Evolutionary conservation across 2,888 invertebrate genomes (phyloP).

Genomic region (Deilephila porcellus): DNA sequence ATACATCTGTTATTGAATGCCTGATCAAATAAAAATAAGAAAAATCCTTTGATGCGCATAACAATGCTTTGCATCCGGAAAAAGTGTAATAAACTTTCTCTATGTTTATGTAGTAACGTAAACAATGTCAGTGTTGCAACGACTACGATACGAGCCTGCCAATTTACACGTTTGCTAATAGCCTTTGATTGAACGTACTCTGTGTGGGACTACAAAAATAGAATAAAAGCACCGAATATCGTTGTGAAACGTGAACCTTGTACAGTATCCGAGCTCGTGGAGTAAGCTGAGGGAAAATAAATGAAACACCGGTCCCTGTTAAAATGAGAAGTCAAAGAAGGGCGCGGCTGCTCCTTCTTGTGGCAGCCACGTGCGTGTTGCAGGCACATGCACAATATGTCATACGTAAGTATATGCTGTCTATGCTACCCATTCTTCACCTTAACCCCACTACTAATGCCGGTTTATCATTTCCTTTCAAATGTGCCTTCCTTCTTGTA

Average conservation of each 20-base stretch:
- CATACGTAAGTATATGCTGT: constrained; percentile 62
- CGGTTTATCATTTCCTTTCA: neutral
- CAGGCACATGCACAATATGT: constrained; percentile 55
- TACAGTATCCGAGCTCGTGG: constrained; percentile 46
- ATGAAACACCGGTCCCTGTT: constrained; percentile 50
- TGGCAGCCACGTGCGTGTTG: constrained; percentile 47
- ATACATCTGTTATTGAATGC: neutral
- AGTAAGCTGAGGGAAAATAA: constrained; percentile 49
- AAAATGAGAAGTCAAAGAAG: constrained; percentile 63
- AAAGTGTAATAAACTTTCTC: constrained; percentile 7
- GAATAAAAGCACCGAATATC: constrained; percentile 28
- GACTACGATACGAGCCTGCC: constrained; percentile 33
- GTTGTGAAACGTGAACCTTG: constrained; percentile 41
- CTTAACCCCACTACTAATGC: neutral
- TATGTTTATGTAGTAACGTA: constrained; percentile 28
- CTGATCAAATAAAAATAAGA: neutral
- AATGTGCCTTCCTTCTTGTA: too few relatives aligned
- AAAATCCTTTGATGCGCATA: neutral
- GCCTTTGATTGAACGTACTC: constrained; percentile 35
- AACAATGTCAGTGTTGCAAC: constrained; percentile 35
- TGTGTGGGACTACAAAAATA: constrained; percentile 50
- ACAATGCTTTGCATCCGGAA: neutral
- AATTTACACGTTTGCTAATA: constrained; percentile 37
- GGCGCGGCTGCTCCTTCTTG: constrained; percentile 60
- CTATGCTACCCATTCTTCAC: neutral